Base-by-base conservation (phyloP, 2,113 vertebrate species). In the Microtus richardsoni region DNA sequence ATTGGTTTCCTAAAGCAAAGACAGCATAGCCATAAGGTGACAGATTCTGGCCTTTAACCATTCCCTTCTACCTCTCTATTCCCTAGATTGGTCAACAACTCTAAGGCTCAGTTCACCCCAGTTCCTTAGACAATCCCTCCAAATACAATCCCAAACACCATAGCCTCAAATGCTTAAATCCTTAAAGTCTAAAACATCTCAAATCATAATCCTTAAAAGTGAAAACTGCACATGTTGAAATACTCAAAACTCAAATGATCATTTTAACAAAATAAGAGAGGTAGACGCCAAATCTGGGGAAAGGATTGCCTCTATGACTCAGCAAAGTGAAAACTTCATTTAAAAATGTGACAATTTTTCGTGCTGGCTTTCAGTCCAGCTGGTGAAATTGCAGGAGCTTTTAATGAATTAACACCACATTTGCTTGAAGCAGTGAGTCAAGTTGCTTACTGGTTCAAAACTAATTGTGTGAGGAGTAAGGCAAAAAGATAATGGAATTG, bases 61-160 rank as follows among this genome's bases (percentile, higher is more conserved):
- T 80, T 85, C 7, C 22, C 16, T 54, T 78, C 28, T 74, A 30
- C 52, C 1, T 47, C 44, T 47, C 44, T 26, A 82, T 54, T 44
- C 62, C 30, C 79, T 91, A 70, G n/a, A 62, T 13, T 92, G n/a
- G 58, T 58, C 77, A 90, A 33, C 62, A 78, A 79, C n/a, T 95
- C 44, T 88, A 36, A 92, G 54, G 74, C 30, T 83, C 70, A 52
- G 62, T 91, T 88, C 90, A 79, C 22, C 54, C 41, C 10, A 12
- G 17, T 36, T 21, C 5, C n/a, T 71, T 52, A 49, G 33, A 74
- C 70, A 88, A 73, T 58, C n/a, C 24, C 3, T 30, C 12, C 41
- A 60, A 16, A 47, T 21, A 36, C 28, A 62, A 2, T 77, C 11
- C 11, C 52, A 60, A n/a, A 41, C 8, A 33, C 26, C 39, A 16